These are phyloP conservation scores for Platanista minor DNA, from an alignment of 2,113 vertebrate species.

Conservation along the genomic window DNA sequence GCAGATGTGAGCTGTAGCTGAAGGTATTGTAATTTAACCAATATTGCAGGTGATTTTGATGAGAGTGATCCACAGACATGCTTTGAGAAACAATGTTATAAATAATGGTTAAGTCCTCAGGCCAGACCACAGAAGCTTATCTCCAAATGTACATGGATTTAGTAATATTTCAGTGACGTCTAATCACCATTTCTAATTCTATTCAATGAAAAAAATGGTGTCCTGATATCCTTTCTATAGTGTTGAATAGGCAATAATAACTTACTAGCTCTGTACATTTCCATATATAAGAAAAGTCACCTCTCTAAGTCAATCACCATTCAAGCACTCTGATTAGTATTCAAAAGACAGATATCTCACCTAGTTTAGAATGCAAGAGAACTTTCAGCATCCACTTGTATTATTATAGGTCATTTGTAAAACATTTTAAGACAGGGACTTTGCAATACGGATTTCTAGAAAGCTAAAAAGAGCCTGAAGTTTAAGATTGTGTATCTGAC, in stretches of 20 bases:
- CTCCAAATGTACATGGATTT: not conserved
- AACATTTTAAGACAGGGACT: not conserved
- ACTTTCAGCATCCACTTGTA: not conserved
- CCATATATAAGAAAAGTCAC: not conserved
- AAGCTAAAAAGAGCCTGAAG: not conserved
- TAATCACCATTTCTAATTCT: not conserved
- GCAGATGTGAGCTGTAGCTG: not conserved
- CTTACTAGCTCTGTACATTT: not conserved
- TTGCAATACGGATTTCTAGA: not conserved
- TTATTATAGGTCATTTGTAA: not conserved
- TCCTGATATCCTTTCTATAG: not conserved
- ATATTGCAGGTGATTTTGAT: not conserved
- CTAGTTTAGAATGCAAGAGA: not conserved
- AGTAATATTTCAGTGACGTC: not conserved
- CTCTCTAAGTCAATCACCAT: not conserved
- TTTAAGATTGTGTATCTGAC: not conserved
- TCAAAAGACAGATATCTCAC: not conserved
- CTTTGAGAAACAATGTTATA: conserved; percentile 12
- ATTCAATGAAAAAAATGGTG: not conserved
- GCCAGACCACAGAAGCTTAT: not conserved
- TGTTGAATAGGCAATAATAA: not conserved
- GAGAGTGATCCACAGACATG: not conserved
- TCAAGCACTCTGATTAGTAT: not conserved
- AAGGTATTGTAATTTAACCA: not conserved
- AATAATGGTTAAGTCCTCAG: not conserved